These are phyloP conservation scores for Manacus vitellinus DNA, from an alignment of 2,113 vertebrate species.

Conservation along the genomic window DNA sequence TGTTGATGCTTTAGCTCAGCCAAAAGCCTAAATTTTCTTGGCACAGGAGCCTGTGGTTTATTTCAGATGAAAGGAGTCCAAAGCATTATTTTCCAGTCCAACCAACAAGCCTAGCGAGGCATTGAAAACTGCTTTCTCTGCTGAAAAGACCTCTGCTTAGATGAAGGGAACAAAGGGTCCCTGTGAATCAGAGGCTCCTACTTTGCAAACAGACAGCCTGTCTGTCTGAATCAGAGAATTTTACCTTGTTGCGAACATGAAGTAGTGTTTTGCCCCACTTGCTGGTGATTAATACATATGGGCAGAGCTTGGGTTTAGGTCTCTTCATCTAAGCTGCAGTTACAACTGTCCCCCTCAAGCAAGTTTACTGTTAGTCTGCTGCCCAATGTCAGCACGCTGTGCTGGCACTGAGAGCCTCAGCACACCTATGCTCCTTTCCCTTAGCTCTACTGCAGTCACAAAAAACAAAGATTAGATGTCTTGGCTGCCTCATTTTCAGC, in stretches of 20 bases:
- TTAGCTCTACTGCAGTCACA: not conserved
- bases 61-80: constrained; percentile 55
- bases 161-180: constrained; percentile 23
- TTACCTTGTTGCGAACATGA: not conserved
- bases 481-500: not conserved
- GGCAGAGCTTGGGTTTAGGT: not conserved
- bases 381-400: fast-evolving
- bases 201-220: not conserved
- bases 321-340: not conserved
- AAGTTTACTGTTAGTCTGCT: not conserved
- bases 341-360: not conserved
- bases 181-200: not conserved
- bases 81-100: constrained; percentile 53
- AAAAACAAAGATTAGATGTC: not conserved
- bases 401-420: not conserved
- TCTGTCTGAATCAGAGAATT: not conserved
- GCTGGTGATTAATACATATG: not conserved
- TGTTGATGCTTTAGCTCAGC: not conserved
- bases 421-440: not conserved
- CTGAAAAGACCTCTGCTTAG: constrained; percentile 37
- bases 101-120: constrained; percentile 32
- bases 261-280: not conserved
- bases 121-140: constrained; percentile 25
- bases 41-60: not conserved
- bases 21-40: constrained; percentile 30